These are phyloP conservation scores for Simalia tracyae DNA, from an alignment of 2,797 vertebrate genomes.

Conservation along the genomic window DNA sequence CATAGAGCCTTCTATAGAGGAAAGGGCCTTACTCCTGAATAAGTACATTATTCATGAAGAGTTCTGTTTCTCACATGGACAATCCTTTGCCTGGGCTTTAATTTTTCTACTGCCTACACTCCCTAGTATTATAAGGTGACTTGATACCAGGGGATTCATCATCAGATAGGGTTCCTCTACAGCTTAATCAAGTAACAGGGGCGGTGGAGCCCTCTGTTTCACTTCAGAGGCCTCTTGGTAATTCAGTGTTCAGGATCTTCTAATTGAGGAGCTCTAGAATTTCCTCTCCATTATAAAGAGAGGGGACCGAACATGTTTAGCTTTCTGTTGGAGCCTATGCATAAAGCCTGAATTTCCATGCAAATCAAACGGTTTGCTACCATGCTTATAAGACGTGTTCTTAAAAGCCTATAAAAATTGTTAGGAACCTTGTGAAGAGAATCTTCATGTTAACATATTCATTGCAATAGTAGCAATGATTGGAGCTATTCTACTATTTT, in stretches of 20 bases:
- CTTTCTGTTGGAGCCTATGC: not conserved
- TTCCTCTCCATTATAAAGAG: not conserved
- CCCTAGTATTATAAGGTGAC: not conserved
- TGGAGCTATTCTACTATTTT: not conserved
- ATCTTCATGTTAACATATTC: not conserved
- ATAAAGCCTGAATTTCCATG: not conserved
- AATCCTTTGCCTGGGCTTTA: not conserved
- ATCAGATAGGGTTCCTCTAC: not conserved
- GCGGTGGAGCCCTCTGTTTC: not conserved
- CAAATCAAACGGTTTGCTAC: not conserved
- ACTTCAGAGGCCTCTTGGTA: not conserved
- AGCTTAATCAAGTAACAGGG: not conserved
- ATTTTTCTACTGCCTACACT: not conserved
- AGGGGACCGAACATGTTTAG: not conserved
- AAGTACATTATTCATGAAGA: not conserved
- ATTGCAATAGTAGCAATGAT: not conserved
- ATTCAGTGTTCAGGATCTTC: not conserved
- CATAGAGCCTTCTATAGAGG: no score
- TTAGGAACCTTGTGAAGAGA: not conserved
- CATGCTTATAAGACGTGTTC: not conserved
- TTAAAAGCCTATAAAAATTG: not conserved
- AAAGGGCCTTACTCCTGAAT: not conserved
- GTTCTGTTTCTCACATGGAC: not conserved
- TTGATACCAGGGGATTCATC: not conserved
- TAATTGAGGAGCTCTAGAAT: not conserved